Base-by-base conservation (phyloP, 2,797 vertebrate species). In the Prunella strophiata region DNA sequence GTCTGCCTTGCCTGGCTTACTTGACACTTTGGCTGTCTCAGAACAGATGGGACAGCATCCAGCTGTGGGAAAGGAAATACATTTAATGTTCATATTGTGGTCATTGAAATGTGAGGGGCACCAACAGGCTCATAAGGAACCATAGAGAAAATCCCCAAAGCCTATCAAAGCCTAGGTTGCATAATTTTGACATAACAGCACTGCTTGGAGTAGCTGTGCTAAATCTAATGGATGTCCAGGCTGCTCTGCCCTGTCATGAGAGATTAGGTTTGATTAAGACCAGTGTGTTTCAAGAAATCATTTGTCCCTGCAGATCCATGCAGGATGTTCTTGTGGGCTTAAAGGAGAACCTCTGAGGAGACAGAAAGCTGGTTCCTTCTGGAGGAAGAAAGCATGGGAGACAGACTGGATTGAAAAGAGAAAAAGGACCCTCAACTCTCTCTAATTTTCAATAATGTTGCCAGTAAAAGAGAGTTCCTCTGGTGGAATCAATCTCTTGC, bases 21-120 rank as follows among this genome's bases (percentile, higher is more conserved):
- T 93, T 94, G 95, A 95, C 90, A 68, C 90, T 95, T 94, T 96
- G 95, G 96, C 96, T 92, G 85, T 94, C 76, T 94, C 71, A 11
- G 90, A 96, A 87, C 94, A 96, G 93, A 96, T 87, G 94, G 95
- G 94, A 95, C 89, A 80, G 61, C 58, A 71, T 97, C 96, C 96
- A 96, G 95, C 94, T 94, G 91, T 95, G 96, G 81, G 96, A 96
- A 96, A 95, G 96, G 96, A 96, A 96, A 90, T 93, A 71, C 71
- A 76, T 85, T 87, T 85, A 84, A 73, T 85, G 88, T 91, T 95
- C 90, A 29, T 94, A 62, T 85, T 77, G 77, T 91, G 91, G 75
- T 87, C 96, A 88, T 20, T 91, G 91, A 88, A 93, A 89, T 75
- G 83, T 66, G 88, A 96, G 89, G 92, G 95, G 85, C 89, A 94